Percentiles rank a stretch among this genome's conserved stretches.
phyloP scores from a whole-genome alignment of 2,888 invertebrate species.

The Salticus scenicus region DNA sequence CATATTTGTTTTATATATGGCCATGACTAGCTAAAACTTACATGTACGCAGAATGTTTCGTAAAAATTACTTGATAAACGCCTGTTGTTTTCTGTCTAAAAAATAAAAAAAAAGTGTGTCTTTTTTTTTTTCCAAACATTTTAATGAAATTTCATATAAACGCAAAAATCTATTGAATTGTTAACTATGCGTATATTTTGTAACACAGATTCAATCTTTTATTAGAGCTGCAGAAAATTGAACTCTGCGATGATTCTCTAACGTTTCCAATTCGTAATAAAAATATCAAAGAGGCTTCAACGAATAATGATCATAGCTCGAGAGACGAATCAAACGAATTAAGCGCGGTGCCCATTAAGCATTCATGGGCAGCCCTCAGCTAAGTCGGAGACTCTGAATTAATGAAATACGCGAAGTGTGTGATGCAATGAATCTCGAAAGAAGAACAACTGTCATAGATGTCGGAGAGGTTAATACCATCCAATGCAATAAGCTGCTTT shows the following conservation, averaged over 20 bases:
- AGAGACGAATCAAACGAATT: conserved; percentile 38
- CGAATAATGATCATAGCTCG: conserved; percentile 32
- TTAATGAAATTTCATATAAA: too few species aligned
- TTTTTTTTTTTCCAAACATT: too few species aligned
- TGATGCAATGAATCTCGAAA: conserved; percentile 41
- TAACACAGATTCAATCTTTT: too few species aligned
- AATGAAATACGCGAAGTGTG: conserved; percentile 50
- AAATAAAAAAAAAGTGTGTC: too few species aligned
- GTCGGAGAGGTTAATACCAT: conserved; percentile 57
- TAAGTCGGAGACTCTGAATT: conserved; percentile 51
- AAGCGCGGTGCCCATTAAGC: conserved; percentile 56
- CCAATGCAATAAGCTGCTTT: conserved; percentile 59
- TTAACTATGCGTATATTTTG: too few species aligned
- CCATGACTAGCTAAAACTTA: too few species aligned
- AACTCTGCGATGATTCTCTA: neutral
- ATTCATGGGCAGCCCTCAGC: conserved; percentile 63
- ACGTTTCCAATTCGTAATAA: conserved; percentile 5
- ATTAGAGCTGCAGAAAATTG: too few species aligned
- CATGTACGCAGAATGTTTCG: too few species aligned
- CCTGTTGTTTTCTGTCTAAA: too few species aligned
- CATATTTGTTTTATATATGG: too few species aligned
- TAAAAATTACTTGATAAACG: too few species aligned
- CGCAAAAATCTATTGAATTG: too few species aligned
- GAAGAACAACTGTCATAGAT: conserved; percentile 50
- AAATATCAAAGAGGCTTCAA: conserved; percentile 47